A percentile compares a stretch with the other conserved stretches of the same genome.
Conservation (phyloP, 2,113 vertebrate genomes). For the Oryzias melastigma region DNA sequence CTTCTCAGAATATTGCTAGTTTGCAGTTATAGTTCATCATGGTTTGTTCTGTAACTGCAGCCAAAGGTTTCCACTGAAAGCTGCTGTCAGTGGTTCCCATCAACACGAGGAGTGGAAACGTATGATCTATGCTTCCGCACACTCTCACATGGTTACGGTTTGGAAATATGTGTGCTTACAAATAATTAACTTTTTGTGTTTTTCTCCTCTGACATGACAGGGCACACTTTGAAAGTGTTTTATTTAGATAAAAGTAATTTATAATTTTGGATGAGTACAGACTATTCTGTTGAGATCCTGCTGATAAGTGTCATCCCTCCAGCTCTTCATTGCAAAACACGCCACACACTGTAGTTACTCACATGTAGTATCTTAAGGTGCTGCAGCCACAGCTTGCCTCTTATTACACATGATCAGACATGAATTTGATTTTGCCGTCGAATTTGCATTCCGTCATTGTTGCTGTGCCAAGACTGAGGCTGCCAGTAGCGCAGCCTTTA, state of each 20-base stretch:
- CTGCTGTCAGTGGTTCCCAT: no score
- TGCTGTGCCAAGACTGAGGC: constrained; percentile 38
- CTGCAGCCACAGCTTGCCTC: constrained; percentile 48
- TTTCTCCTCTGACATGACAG: no score
- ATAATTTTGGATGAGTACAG: no score
- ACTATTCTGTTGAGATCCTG: no score
- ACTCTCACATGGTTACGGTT: no score
- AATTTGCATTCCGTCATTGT: constrained; percentile 56
- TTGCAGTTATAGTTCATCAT: not conserved
- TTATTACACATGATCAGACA: constrained; percentile 45
- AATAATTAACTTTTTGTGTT: no score
- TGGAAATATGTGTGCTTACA: no score
- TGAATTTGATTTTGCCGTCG: constrained; percentile 13
- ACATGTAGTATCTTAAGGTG: constrained; percentile 46
- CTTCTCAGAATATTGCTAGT: not conserved
- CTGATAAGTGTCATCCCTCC: constrained; percentile 33
- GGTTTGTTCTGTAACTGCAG: not conserved
- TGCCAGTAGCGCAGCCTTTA: constrained; percentile 17
- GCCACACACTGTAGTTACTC: constrained; percentile 28
- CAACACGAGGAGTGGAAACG: no score
- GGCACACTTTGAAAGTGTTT: no score
- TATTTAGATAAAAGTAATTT: no score
- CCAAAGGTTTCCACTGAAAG: not conserved
- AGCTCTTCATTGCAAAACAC: constrained; percentile 31
- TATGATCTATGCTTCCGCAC: no score